phyloP scores from a whole-genome alignment of 64 coral and sea anemone genomes.

The Hydrozoanthus tunicans region DNA sequence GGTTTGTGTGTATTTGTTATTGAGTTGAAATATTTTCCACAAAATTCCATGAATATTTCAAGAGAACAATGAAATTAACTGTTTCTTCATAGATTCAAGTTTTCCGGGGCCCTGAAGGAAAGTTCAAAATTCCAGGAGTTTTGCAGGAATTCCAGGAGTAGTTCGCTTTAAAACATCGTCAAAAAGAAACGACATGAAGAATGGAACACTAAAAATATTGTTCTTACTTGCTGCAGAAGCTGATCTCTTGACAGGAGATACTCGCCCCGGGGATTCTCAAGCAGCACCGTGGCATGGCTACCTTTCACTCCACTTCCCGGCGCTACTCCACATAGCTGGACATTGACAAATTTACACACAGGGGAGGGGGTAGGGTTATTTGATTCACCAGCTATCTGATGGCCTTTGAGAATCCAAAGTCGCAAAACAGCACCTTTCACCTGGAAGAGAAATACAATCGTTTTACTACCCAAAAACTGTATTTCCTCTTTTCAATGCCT shows the following conservation, averaged over 20 bases:
- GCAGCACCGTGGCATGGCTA: constrained; percentile 65
- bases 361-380: constrained; percentile 53
- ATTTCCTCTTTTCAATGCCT: no score
- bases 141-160: no score
- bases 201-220: not conserved
- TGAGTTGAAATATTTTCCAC: no score
- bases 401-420: constrained; percentile 51
- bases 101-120: no score
- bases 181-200: not conserved
- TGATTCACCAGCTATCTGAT: constrained; percentile 16
- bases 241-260: constrained; percentile 57
- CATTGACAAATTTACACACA: constrained; percentile 86
- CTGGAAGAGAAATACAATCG: not conserved
- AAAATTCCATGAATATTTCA: no score
- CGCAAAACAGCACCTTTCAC: constrained; percentile 46
- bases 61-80: no score
- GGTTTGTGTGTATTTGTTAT: no score
- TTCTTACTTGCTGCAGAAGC: constrained; percentile 62
- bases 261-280: constrained; percentile 89
- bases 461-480: no score
- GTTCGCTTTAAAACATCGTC: no score
- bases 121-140: no score
- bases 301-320: constrained; percentile 77
- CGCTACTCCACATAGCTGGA: constrained; percentile 72
- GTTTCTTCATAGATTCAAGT: no score